These are phyloP conservation scores for Echinops telfairi DNA, from an alignment of 2,113 vertebrate species.

Conservation along the genomic window DNA sequence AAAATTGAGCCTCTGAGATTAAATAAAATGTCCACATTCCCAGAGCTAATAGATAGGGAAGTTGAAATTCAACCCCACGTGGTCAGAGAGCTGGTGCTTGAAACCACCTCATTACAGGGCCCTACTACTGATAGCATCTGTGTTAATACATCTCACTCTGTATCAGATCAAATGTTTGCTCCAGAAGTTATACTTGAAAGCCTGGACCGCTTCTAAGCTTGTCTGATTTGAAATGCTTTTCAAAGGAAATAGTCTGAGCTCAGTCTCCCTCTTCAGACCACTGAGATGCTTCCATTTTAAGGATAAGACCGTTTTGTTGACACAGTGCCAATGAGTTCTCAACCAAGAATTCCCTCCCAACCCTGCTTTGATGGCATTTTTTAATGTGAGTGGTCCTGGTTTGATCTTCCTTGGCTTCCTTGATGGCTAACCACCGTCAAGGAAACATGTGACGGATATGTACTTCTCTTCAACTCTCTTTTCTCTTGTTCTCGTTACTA, in stretches of 20 bases:
- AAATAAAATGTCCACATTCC: neutral
- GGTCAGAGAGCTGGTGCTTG: neutral
- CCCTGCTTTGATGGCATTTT: neutral
- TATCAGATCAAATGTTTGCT: conserved; percentile 6
- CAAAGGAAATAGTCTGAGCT: neutral
- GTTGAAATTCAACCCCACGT: neutral
- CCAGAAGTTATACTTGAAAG: conserved; percentile 3
- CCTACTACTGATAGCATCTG: neutral
- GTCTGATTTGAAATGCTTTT: conserved; percentile 2
- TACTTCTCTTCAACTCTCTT: neutral
- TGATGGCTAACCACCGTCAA: neutral
- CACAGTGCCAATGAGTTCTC: neutral
- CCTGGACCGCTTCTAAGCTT: neutral
- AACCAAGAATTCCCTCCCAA: neutral
- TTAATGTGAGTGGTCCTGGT: neutral
- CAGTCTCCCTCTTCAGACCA: neutral
- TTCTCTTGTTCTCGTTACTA: neutral
- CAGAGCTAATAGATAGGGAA: neutral
- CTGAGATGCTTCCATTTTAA: neutral
- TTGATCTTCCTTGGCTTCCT: neutral
- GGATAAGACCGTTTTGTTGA: neutral
- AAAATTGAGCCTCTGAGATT: neutral
- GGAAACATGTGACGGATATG: neutral
- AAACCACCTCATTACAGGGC: neutral
- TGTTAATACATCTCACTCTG: neutral